Evolutionary conservation across 2,888 invertebrate species (phyloP).

Genomic region (Ceramica pisi): DNA sequence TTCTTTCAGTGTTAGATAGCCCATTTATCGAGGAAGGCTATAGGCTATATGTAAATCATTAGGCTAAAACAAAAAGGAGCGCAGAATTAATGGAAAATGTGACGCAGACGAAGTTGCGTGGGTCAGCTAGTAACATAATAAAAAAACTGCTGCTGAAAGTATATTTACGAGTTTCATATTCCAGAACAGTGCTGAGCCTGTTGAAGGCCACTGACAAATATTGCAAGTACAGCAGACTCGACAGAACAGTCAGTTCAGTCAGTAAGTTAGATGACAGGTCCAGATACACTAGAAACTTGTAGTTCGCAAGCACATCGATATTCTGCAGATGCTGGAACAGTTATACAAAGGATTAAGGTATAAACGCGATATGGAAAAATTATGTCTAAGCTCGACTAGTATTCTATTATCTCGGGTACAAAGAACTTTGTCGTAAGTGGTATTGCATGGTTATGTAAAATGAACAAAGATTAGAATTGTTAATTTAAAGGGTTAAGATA

Average conservation of each 20-base stretch:
- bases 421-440: not conserved
- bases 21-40: too few species aligned
- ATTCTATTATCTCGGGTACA: not conserved
- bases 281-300: slow-evolving; percentile 91
- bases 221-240: slow-evolving; percentile 90
- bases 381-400: slow-evolving; percentile 18
- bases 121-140: too few species aligned
- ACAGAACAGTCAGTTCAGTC: slow-evolving; percentile 87
- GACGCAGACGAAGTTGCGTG: too few species aligned
- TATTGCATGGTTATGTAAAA: not conserved
- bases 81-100: too few species aligned
- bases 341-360: not conserved
- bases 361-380: slow-evolving; percentile 28
- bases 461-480: not conserved
- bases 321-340: slow-evolving; percentile 81
- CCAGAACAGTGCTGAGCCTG: slow-evolving; percentile 86
- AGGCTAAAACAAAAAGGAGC: too few species aligned
- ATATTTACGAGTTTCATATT: slow-evolving; percentile 89
- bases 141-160: slow-evolving; percentile 27
- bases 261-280: slow-evolving; percentile 91
- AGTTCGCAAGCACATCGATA: slow-evolving; percentile 88
- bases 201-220: slow-evolving; percentile 91
- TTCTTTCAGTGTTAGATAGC: too few species aligned
- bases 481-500: not conserved
- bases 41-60: too few species aligned